Percentiles rank a stretch among this genome's conserved stretches.
Evolutionary conservation across 2,888 invertebrate species (phyloP).

Genomic region (Rhabditophanes sp.): DNA sequence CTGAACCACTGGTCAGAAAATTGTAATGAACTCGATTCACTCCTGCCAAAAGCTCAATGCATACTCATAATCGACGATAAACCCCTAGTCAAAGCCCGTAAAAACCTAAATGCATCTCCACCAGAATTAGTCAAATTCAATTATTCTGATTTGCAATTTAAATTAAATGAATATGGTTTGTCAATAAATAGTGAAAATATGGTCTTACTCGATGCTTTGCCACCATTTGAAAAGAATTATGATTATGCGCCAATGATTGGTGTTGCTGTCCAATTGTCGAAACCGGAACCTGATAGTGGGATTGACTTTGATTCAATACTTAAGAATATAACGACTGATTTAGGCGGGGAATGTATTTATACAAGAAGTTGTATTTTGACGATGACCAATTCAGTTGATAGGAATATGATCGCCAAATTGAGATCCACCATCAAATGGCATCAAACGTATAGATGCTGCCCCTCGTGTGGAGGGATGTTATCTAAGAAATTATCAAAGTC

Average conservation of each 20-base stretch:
- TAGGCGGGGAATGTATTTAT: conserved; percentile 19
- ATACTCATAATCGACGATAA: no score
- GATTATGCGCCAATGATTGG: conserved; percentile 6
- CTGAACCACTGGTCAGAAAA: no score
- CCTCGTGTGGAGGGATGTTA: conserved; percentile 30
- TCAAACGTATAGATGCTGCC: conserved; percentile 46
- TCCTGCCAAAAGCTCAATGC: no score
- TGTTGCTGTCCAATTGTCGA: no score
- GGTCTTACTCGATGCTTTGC: conserved; percentile 22
- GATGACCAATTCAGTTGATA: conserved; percentile 22
- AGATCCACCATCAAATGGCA: conserved; percentile 48
- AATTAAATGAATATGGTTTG: conserved; percentile 26
- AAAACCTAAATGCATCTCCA: neutral
- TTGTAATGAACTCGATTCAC: no score
- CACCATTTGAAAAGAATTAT: conserved; percentile 8
- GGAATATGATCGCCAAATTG: conserved; percentile 27
- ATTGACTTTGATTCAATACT: conserved; percentile 8
- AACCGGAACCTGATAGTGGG: conserved; percentile 15
- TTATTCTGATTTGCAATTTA: conserved; percentile 15
- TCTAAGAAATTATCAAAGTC: neutral
- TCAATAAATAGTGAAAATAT: conserved; percentile 22
- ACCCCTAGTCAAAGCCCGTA: no score
- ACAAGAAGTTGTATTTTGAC: conserved; percentile 32
- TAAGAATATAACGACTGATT: conserved; percentile 8
- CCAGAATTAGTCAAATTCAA: conserved; percentile 6